Base-by-base conservation (phyloP, 1,140 invertebrate genomes). In the Drosophila gunungcola region DNA sequence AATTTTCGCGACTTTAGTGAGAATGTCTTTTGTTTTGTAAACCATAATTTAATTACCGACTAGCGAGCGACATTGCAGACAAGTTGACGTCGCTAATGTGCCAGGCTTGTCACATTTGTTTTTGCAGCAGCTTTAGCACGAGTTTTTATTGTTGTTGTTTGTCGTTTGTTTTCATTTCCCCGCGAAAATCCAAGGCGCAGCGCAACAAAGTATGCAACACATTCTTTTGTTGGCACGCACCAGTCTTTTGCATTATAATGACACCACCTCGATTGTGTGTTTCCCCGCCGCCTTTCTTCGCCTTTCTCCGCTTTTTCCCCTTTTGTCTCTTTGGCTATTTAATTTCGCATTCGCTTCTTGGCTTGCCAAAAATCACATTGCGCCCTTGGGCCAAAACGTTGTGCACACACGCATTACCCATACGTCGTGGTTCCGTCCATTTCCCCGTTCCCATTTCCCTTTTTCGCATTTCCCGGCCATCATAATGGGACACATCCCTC, bases 181-280 rank as follows among this genome's bases (percentile, higher is more conserved):
- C 56, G 54, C 11, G 21, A 21, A 64, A 77, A 77, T 73, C 73
- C 62, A 56, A 63, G 34, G 65, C 36, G 29, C 41, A 62, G 58
- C 75, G 45, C 82, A 55, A 45, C 45, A 56, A 81, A 86, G 82
- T 85, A 85, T 85, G 82, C 82, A 81, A 85, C 74, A 86, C 68
- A 85, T 86, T 86, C 73, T 46, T 43, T 34, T 29, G 27, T 72
- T 68, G 67, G 69, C 65, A 55, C 69, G 69, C 75, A 70, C 73
- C 5, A 56, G 52, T 56, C 39, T 62, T 73, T 62, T 72, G 52
- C 52, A 65, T 74, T 74, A 64, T 75, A 75, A 73, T 73, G 64
- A 70, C 46, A 41, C 39, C 46, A 41, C 39, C 11, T 34, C 29
- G 38, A 2, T 9, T 13, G 36, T 38, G 3, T 12, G 34, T 41